Evolutionary conservation across 2,888 invertebrate species (phyloP).

Genomic region (Teinopalpus imperialis): DNA sequence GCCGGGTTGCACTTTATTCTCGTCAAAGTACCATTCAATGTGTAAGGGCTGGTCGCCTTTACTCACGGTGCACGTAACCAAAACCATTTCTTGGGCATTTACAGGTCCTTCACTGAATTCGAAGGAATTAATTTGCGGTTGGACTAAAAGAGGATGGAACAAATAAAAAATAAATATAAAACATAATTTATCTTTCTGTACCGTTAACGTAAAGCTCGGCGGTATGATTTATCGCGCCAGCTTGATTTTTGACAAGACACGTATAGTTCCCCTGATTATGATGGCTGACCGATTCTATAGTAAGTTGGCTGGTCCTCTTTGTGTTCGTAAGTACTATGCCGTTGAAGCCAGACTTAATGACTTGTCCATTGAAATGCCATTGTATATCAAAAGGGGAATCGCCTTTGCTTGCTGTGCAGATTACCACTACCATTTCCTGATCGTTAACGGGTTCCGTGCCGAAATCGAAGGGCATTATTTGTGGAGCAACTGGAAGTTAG

Average conservation of each 20-base stretch:
- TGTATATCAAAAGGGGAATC: constrained; percentile 89
- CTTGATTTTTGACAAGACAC: constrained; percentile 87
- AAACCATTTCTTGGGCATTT: constrained; percentile 85
- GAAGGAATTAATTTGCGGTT: constrained; percentile 87
- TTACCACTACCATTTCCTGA: constrained; percentile 85
- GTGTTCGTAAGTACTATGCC: constrained; percentile 76
- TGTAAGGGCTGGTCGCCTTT: constrained; percentile 88
- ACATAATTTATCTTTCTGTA: constrained; percentile 44
- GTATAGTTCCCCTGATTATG: constrained; percentile 89
- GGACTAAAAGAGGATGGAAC: constrained; percentile 71
- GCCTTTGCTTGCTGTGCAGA: constrained; percentile 87
- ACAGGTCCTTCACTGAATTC: constrained; percentile 87
- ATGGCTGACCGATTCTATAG: constrained; percentile 86
- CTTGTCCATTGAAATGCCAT: constrained; percentile 87
- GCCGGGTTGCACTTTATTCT: constrained; percentile 77
- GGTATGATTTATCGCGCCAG: constrained; percentile 86
- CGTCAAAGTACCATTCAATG: constrained; percentile 88
- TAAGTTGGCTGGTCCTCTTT: constrained; percentile 79
- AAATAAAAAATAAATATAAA: constrained; percentile 24
- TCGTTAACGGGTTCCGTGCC: constrained; percentile 86
- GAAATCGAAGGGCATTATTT: constrained; percentile 87
- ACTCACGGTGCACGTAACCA: constrained; percentile 77
- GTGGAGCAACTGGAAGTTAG: constrained; percentile 85
- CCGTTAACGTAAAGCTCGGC: constrained; percentile 89
- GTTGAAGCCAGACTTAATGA: constrained; percentile 73